Conservation (phyloP, 2,797 vertebrate species). For the Poecile montanus region DNA sequence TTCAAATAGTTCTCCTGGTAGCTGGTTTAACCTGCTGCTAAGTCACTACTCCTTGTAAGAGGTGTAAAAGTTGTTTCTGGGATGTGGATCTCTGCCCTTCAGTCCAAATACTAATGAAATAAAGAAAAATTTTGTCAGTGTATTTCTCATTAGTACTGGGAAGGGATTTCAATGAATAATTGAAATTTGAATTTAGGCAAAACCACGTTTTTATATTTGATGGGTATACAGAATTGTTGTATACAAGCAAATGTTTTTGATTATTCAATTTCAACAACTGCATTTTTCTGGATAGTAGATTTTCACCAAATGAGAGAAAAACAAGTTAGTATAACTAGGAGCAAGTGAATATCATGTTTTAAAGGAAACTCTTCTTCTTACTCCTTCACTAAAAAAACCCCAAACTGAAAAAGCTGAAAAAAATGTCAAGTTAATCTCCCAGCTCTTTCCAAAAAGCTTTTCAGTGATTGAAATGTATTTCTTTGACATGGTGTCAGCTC, state of each 20-base stretch:
- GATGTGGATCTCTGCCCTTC: neutral
- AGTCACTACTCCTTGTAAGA: neutral
- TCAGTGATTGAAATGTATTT: neutral
- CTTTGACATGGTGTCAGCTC: neutral
- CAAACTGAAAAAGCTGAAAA: neutral
- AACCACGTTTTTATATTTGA: fast-evolving
- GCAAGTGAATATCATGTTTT: neutral
- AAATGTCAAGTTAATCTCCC: neutral
- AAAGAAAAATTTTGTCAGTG: neutral
- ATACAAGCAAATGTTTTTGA: neutral
- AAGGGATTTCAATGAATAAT: neutral
- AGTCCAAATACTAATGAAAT: neutral
- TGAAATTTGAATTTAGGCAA: neutral
- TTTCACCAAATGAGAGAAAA: neutral
- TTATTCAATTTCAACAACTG: neutral
- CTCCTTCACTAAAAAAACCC: neutral
- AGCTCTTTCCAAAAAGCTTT: neutral
- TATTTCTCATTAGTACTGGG: neutral
- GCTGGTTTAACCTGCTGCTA: neutral
- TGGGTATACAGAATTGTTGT: neutral
- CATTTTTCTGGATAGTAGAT: neutral
- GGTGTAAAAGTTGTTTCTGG: neutral
- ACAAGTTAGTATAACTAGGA: neutral
- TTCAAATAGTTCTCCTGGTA: neutral
- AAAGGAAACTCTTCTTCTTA: neutral